Conservation (phyloP, 2,888 invertebrate species). For the Hypselothyrea guttata region DNA sequence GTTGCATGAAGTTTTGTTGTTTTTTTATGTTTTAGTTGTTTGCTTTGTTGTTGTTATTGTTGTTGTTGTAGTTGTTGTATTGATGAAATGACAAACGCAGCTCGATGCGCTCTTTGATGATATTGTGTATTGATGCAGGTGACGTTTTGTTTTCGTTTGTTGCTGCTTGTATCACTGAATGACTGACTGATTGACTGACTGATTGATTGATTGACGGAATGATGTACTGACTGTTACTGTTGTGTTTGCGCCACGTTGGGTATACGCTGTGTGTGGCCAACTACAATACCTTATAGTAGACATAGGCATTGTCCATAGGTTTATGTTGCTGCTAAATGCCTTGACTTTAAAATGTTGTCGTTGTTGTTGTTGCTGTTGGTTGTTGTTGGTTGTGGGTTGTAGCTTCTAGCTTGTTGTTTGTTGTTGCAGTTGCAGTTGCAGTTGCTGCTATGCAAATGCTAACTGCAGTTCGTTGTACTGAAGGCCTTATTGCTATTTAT, state of each 20-base stretch:
- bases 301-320: slow-evolving; percentile 83
- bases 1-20: too few relatives aligned
- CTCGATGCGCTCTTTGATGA: slow-evolving; percentile 21
- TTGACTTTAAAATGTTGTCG: slow-evolving; percentile 62
- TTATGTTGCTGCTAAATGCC: slow-evolving; percentile 62
- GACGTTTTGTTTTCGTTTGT: slow-evolving; percentile 37
- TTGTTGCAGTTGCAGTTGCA: slow-evolving; percentile 27
- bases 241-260: neutral
- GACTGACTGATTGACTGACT: slow-evolving; percentile 16
- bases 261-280: slow-evolving; percentile 5
- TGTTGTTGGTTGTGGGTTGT: too few relatives aligned
- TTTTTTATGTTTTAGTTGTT: too few relatives aligned
- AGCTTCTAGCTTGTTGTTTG: too few relatives aligned
- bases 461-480: slow-evolving; percentile 71
- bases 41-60: neutral
- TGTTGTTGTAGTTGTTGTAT: slow-evolving; percentile 12
- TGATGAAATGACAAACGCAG: slow-evolving; percentile 45
- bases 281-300: slow-evolving; percentile 82
- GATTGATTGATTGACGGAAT: neutral
- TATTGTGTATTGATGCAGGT: slow-evolving; percentile 27
- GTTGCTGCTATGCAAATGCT: too few relatives aligned
- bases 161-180: slow-evolving; percentile 22
- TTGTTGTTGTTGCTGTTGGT: slow-evolving; percentile 25
- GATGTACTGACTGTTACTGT: neutral
- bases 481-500: slow-evolving; percentile 61